Evolutionary conservation across 1,140 invertebrate species (phyloP), one percentile per base, ranked within the genome.

Genomic region (Monochamus saltuarius): DNA sequence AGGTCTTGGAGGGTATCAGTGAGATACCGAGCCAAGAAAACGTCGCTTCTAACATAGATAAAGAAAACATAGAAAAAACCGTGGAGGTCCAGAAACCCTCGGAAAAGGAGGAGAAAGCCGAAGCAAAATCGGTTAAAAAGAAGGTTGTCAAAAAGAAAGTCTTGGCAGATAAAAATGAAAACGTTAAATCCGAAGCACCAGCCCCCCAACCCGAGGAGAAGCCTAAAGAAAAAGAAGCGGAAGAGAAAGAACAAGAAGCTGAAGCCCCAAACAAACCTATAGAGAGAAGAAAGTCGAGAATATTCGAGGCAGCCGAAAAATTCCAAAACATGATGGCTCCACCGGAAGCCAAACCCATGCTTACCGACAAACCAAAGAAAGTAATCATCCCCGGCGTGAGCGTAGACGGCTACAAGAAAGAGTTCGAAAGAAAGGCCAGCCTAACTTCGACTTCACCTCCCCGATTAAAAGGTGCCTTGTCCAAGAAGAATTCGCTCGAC

Each of bases 381-480:
- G 82, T 90, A 34, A 84, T 89, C 62, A 87, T 92, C 71, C 87
- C 89, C 11, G 89, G 81, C 76, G 89, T 91, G 10, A 90, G 89
- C 72, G 90, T 92, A 1, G 88, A 87, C 55, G 91, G 88, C 71
- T 90, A 89, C 53, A 92, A 91, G 66, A 87, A 89, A 65, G 89
- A 89, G 65, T 93, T 91, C 73, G 91, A 93, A 69, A 79, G 87
- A 29, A 86, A 88, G 78, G 89, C 85, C 22, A 89, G 84, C 65
- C 80, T 85, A 36, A 87, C 82, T 0, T 83, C 69, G 42, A 78
- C 69, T 10, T 79, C 69, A 58, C 75, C 66, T 59, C 75, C 78
- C 2, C 74, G 82, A 61, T 55, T 78, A 1, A 74, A 73, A 61
- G 22, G 39, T 45, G 40, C 53, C 22, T 56, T 56, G 36, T 68